Conservation (phyloP, 2,113 vertebrate species). For the Xiphophorus maculatus region DNA sequence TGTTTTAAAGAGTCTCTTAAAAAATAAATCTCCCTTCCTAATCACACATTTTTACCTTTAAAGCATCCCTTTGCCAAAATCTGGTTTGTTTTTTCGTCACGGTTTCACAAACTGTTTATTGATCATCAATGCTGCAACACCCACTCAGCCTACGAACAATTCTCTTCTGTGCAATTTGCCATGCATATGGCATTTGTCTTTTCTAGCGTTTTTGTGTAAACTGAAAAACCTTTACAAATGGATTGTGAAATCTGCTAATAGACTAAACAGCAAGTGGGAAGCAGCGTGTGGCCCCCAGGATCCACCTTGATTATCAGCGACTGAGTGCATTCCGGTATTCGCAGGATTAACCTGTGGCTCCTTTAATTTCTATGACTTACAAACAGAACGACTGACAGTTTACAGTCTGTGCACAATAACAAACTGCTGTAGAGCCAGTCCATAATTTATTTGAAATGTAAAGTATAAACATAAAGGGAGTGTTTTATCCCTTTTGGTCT, state of each 20-base stretch:
- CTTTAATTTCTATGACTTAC: conserved; percentile 48
- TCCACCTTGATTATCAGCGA: conserved; percentile 34
- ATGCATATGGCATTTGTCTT: conserved; percentile 33
- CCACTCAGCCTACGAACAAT: not conserved
- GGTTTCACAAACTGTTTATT: conserved; percentile 28
- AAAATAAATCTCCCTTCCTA: too few species aligned
- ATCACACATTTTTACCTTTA: too few species aligned
- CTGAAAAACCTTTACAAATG: conserved; percentile 49
- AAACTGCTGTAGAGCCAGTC: conserved; percentile 15
- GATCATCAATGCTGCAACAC: conserved; percentile 35
- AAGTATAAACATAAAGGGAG: conserved; percentile 42
- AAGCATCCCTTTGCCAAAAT: too few species aligned
- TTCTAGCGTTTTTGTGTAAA: conserved; percentile 25
- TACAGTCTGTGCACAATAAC: conserved; percentile 18
- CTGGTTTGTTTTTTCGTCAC: not conserved
- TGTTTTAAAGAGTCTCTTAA: too few species aligned
- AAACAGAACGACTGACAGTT: conserved; percentile 41
- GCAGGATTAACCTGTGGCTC: conserved; percentile 54
- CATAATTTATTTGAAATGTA: conserved; percentile 50
- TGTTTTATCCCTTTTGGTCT: conserved; percentile 50
- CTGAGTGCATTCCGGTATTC: conserved; percentile 43
- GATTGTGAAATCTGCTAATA: conserved; percentile 55
- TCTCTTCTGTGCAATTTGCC: conserved; percentile 34
- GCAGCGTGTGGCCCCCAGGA: conserved; percentile 23
- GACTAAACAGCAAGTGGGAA: conserved; percentile 27